These are phyloP conservation scores for Enoplosus armatus DNA, from an alignment of 2,797 vertebrate genomes.

Conservation along the genomic window DNA sequence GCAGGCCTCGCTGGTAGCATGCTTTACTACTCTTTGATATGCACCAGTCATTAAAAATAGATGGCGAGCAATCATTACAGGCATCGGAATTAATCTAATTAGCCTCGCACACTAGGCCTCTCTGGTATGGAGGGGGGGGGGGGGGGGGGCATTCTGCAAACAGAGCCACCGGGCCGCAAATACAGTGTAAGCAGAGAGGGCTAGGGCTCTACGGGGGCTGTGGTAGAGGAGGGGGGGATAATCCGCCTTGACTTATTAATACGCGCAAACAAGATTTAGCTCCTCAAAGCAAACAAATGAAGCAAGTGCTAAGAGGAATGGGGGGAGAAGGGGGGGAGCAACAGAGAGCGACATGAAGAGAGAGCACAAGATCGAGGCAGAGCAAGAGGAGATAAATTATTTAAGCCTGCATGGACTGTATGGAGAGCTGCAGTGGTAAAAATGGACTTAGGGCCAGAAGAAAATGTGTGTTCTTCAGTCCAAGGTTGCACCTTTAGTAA, in stretches of 20 bases:
- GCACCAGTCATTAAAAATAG: slow-evolving; percentile 87
- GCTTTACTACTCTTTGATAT: slow-evolving; percentile 85
- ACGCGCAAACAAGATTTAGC: slow-evolving; percentile 86
- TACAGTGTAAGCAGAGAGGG: slow-evolving; percentile 69
- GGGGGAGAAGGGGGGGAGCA: slow-evolving; percentile 16
- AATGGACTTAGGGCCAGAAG: slow-evolving; percentile 38
- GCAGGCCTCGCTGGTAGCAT: slow-evolving; percentile 65
- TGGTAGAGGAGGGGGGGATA: slow-evolving; percentile 53
- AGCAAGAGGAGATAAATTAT: slow-evolving; percentile 76
- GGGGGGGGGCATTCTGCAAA: slow-evolving; percentile 66
- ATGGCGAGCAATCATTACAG: slow-evolving; percentile 86
- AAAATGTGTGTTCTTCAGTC: slow-evolving; percentile 30
- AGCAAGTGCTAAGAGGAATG: slow-evolving; percentile 74
- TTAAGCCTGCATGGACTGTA: slow-evolving; percentile 63
- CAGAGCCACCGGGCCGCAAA: slow-evolving; percentile 74
- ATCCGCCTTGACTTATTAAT: slow-evolving; percentile 85
- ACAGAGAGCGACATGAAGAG: slow-evolving; percentile 47
- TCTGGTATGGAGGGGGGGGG: slow-evolving; percentile 47
- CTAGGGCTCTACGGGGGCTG: slow-evolving; percentile 55
- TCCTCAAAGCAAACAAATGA: slow-evolving; percentile 86
- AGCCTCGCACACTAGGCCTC: slow-evolving; percentile 73
- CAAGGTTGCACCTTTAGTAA: slow-evolving; percentile 25
- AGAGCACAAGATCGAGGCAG: slow-evolving; percentile 49
- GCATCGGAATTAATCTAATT: slow-evolving; percentile 88
- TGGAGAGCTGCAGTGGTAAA: slow-evolving; percentile 56